Base-by-base conservation (phyloP, 2,888 invertebrate genomes). In the Drosophila algonquin region DNA sequence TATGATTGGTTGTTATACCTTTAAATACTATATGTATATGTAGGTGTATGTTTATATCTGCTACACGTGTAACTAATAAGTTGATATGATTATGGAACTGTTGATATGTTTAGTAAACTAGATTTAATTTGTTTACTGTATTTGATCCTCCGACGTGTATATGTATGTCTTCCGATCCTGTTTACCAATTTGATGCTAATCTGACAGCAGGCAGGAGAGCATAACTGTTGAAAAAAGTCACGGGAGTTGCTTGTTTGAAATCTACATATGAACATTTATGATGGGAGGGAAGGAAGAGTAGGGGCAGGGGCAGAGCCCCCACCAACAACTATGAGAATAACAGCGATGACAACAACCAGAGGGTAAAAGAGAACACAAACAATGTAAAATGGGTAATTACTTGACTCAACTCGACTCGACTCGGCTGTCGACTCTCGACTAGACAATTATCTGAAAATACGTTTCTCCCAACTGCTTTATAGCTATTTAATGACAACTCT, bases 401-500 rank as follows among this genome's bases (percentile, higher is more conserved):
- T 77, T 64, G n/a, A 21, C 27, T 16, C 16, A 24, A 30, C 70
- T 47, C 44, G 18, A 16, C 47, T 53, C 52, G 35, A 79, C 82
- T 79, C 62, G 10, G 4, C 32, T 35, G 18, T 21, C 16, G 24
- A 40, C 70, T 47, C 48, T 47, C 54, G 46, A 81, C 83, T 80
- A 58, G 57, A 72, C 77, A 85, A 85, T 84, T 87, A 89, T 82
- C 73, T 77, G 75, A 87, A 89, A 40, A 81, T 89, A 64, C 70
- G 83, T 79, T 87, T 87, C 85, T 77, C 60, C 44, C 72, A 81
- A 85, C 70, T 81, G 76, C 75, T 76, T 74, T 75, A 79, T 76
- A 81, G 75, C 71, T 74, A 75, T 76, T 76, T 90, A 90, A 89
- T 87, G 76, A 85, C 80, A 87, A 75, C 80, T 81, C 68, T 64